These are phyloP conservation scores for Cephus runcator DNA, from an alignment of 2,888 invertebrate species.

Conservation along the genomic window DNA sequence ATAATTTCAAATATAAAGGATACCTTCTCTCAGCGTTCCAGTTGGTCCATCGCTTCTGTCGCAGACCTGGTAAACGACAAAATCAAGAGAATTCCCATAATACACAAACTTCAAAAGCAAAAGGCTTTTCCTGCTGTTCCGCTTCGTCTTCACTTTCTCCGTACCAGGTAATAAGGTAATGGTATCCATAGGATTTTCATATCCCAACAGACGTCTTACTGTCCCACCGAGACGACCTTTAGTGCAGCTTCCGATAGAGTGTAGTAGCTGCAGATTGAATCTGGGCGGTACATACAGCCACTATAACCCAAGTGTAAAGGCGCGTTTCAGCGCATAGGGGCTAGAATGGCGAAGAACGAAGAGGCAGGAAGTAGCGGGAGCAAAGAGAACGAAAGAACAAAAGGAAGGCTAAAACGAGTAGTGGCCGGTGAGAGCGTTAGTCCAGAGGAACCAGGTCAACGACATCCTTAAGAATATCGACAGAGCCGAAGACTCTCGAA, in stretches of 20 bases:
- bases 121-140: not conserved
- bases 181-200: not conserved
- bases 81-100: not conserved
- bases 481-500: slow-evolving; percentile 12
- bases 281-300: not conserved
- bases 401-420: slow-evolving; percentile 36
- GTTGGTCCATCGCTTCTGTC: not conserved
- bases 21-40: not conserved
- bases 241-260: not conserved
- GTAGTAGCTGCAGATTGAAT: not conserved
- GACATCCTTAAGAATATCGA: slow-evolving; percentile 59
- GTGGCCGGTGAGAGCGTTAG: not conserved
- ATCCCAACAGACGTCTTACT: not conserved
- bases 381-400: not conserved
- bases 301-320: not conserved
- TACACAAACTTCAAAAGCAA: not conserved
- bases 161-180: not conserved
- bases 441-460: slow-evolving; percentile 52
- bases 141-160: not conserved
- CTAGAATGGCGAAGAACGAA: not conserved
- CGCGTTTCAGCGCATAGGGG: not conserved
- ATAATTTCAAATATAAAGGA: not conserved
- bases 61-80: not conserved
- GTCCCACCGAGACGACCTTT: not conserved
- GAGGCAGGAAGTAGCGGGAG: not conserved